phyloP scores from a whole-genome alignment of 2,888 invertebrate species.

The Loripinus fragilis region DNA sequence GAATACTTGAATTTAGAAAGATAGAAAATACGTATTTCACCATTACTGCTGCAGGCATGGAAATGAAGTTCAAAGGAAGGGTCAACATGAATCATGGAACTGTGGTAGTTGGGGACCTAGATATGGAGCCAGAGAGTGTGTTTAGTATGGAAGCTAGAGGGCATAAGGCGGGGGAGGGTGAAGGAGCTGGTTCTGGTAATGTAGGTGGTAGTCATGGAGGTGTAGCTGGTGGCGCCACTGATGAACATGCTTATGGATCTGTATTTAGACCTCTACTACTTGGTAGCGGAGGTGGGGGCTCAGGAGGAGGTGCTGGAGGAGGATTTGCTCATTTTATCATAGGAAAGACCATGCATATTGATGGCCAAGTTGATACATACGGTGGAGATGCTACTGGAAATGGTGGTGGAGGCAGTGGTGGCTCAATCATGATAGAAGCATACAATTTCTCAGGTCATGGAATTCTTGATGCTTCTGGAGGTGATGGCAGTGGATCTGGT shows the following conservation, averaged over 20 bases:
- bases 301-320: slow-evolving; percentile 66
- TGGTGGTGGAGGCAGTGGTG: slow-evolving; percentile 73
- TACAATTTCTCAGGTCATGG: slow-evolving; percentile 75
- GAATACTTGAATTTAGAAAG: slow-evolving; percentile 62
- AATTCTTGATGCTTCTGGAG: slow-evolving; percentile 68
- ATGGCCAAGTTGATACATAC: slow-evolving; percentile 64
- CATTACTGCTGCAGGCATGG: slow-evolving; percentile 67
- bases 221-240: slow-evolving; percentile 54
- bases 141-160: slow-evolving; percentile 70
- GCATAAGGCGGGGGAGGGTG: slow-evolving; percentile 51
- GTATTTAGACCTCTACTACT: slow-evolving; percentile 67
- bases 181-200: slow-evolving; percentile 56
- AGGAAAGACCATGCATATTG: slow-evolving; percentile 66
- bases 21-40: slow-evolving; percentile 58
- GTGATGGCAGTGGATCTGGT: slow-evolving; percentile 60
- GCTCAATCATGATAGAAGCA: slow-evolving; percentile 66
- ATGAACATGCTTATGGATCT: slow-evolving; percentile 66
- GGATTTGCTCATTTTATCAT: slow-evolving; percentile 67
- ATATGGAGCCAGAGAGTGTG: slow-evolving; percentile 65
- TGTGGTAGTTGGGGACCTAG: slow-evolving; percentile 68
- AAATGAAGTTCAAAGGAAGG: slow-evolving; percentile 68
- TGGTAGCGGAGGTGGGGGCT: slow-evolving; percentile 74
- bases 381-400: slow-evolving; percentile 50
- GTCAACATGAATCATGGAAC: slow-evolving; percentile 72
- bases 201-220: slow-evolving; percentile 72